phyloP scores from a whole-genome alignment of 92 coral and sea anemone genomes.

The Palythoa caribaeorum region DNA sequence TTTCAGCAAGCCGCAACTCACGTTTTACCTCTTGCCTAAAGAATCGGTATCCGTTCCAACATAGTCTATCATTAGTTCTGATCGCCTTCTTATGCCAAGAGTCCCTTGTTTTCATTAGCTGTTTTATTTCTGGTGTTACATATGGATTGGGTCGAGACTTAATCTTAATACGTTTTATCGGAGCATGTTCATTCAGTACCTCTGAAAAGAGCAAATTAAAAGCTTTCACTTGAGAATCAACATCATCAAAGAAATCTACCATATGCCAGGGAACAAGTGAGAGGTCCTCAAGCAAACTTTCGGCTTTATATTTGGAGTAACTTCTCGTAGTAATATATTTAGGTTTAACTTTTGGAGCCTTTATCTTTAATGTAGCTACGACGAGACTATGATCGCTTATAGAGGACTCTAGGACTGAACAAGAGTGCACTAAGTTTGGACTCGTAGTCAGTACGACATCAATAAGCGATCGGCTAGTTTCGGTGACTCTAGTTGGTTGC shows the following conservation, averaged over 20 bases:
- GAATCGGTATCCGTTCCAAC: conserved; percentile 59
- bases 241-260: conserved; percentile 36
- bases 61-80: conserved; percentile 60
- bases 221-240: conserved; percentile 33
- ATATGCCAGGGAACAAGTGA: conserved; percentile 55
- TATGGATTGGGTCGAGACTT: conserved; percentile 52
- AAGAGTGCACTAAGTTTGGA: conserved; percentile 51
- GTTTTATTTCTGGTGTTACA: conserved; percentile 53
- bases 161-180: conserved; percentile 47
- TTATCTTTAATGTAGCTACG: conserved; percentile 44
- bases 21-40: conserved; percentile 55
- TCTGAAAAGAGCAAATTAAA: conserved; percentile 38
- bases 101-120: conserved; percentile 58
- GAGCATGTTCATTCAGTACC: conserved; percentile 40
- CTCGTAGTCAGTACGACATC: conserved; percentile 55
- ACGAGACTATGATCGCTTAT: conserved; percentile 62
- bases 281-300: conserved; percentile 48
- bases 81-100: conserved; percentile 64
- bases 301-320: conserved; percentile 43
- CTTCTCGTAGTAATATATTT: conserved; percentile 48
- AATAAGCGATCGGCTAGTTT: conserved; percentile 48
- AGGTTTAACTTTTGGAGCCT: conserved; percentile 47
- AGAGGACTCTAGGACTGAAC: conserved; percentile 56
- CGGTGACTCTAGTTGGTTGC: neutral
- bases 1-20: conserved; percentile 40